Percentiles rank a stretch among this genome's conserved stretches.
Evolutionary conservation across 2,113 vertebrate genomes (phyloP).

Genomic region (Pterophyllum scalare): DNA sequence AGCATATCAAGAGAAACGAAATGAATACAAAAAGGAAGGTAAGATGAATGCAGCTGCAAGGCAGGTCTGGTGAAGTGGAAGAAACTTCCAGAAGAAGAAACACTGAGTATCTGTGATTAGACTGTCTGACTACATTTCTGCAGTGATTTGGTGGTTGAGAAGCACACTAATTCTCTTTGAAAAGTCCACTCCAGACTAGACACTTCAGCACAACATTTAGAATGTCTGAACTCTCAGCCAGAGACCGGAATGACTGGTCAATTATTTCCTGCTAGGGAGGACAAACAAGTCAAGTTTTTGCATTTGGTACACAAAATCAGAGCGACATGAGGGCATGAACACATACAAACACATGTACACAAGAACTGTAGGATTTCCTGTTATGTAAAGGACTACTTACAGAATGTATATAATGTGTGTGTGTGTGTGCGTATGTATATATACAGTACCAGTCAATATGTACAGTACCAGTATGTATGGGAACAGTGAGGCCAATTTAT

Average conservation of each 20-base stretch:
- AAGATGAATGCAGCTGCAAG: conserved; percentile 29
- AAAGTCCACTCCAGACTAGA: conserved; percentile 55
- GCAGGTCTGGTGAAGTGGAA: conserved; percentile 45
- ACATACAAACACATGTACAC: conserved; percentile 8
- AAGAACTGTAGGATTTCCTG: not conserved
- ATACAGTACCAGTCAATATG: too few species aligned
- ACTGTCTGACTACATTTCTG: conserved; percentile 69
- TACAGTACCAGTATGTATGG: too few species aligned
- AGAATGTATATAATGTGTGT: not conserved
- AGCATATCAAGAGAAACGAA: conserved; percentile 53
- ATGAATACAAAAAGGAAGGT: conserved; percentile 43
- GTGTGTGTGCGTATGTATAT: too few species aligned
- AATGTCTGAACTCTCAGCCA: conserved; percentile 48
- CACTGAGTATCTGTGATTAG: conserved; percentile 60
- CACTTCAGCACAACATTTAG: conserved; percentile 61
- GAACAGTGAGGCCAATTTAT: too few species aligned
- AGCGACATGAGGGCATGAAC: not conserved
- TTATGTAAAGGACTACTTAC: not conserved
- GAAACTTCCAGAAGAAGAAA: conserved; percentile 47
- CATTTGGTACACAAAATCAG: conserved; percentile 36
- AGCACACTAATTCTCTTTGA: conserved; percentile 54
- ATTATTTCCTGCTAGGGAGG: conserved; percentile 49
- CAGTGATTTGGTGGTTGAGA: conserved; percentile 56
- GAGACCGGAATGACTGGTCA: conserved; percentile 53
- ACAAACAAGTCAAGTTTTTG: conserved; percentile 42